Percentiles rank a stretch among this genome's conserved stretches.
Evolutionary conservation across 2,888 invertebrate species (phyloP).

Genomic region (Lycophotia porphyrea): DNA sequence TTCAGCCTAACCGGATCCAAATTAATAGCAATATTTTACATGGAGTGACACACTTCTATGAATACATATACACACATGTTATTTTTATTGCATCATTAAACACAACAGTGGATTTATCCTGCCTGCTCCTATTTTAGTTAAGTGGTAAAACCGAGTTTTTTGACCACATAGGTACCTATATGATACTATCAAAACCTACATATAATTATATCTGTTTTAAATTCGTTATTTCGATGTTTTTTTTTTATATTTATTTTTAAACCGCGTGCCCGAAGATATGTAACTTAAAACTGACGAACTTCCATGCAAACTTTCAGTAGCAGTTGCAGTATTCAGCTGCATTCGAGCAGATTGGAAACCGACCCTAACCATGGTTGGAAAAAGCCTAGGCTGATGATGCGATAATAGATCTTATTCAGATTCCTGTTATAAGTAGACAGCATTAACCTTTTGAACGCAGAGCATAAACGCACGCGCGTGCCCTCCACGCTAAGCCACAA

Average conservation of each 20-base stretch:
- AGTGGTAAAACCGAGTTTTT: conserved; percentile 2
- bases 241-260: too few species aligned
- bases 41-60: background rate
- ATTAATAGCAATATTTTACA: background rate
- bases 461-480: too few species aligned
- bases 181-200: background rate
- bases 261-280: background rate
- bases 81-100: conserved; percentile 26
- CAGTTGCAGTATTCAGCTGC: too few species aligned
- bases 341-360: too few species aligned
- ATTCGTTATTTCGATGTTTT: background rate
- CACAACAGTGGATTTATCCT: background rate
- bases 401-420: too few species aligned
- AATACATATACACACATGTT: background rate
- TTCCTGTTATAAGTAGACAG: too few species aligned
- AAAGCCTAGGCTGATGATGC: too few species aligned
- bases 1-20: background rate
- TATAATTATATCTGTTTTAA: too few species aligned
- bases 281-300: background rate
- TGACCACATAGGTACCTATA: background rate
- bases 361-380: too few species aligned
- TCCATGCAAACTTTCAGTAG: background rate
- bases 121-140: too few species aligned
- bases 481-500: too few species aligned
- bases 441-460: too few species aligned